These are phyloP conservation scores for Hapalemur alaotrensis DNA, from an alignment of 2,797 vertebrate species.

Conservation along the genomic window DNA sequence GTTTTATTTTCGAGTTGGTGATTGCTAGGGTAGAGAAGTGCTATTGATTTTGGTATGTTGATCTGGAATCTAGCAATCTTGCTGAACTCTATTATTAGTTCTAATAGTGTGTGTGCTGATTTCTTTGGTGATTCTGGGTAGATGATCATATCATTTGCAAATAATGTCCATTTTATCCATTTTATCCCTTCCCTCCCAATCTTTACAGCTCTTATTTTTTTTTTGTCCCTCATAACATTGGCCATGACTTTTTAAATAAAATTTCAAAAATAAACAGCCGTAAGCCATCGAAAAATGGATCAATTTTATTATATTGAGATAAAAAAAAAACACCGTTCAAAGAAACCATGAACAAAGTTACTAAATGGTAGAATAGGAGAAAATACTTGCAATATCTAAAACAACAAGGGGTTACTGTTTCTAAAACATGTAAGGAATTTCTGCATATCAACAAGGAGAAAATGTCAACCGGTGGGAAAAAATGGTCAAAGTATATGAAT, in stretches of 20 bases:
- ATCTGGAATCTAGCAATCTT: conserved; percentile 9
- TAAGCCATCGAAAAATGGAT: not conserved
- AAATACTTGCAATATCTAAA: conserved; percentile 1
- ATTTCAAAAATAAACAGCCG: not conserved
- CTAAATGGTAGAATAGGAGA: not conserved
- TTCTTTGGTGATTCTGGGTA: not conserved
- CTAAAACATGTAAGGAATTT: not conserved
- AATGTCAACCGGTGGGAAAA: not conserved
- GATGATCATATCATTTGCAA: conserved; percentile 31
- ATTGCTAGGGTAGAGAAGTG: not conserved
- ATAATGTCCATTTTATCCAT: not conserved
- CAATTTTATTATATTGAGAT: not conserved
- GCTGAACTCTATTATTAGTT: conserved; percentile 30
- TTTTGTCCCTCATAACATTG: conserved; percentile 10
- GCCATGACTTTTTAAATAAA: conserved; percentile 33
- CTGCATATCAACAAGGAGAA: not conserved
- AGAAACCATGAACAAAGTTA: not conserved
- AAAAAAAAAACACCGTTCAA: not conserved
- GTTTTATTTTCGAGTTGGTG: conserved; percentile 34
- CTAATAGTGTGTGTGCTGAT: not conserved
- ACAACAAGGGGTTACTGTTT: not conserved
- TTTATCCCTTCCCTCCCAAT: not conserved
- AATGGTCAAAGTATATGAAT: not conserved
- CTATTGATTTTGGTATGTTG: conserved; percentile 54
- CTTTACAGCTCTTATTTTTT: not conserved